Evolutionary conservation across 53 echinoderm and acorn worm genomes (phyloP), one percentile per base, ranked within the genome.

Genomic region (Patiria pectinifera): DNA sequence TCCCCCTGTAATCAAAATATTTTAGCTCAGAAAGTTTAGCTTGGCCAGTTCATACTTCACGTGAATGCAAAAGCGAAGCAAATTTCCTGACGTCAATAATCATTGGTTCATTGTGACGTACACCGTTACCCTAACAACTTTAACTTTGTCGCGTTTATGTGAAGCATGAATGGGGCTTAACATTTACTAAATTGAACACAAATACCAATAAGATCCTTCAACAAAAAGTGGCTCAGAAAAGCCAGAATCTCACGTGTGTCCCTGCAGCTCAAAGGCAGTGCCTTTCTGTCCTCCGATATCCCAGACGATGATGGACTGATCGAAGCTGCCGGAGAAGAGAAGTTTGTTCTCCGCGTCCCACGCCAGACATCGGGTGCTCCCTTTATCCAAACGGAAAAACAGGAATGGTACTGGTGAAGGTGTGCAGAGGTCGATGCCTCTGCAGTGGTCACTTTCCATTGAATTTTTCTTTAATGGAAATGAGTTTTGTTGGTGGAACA

Each of bases 291-390:
- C 99, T 0, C 99, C 99, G 47, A 99, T 99, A 83, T 99, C 99
- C 99, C 99, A 99, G 6, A 95, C 97, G 53, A 99, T 97, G 91
- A 99, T 99, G 7, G 97, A 97, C 87, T 99, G 99, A 80, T 99
- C 99, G 90, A 99, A 99, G 80, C 99, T 97, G 44, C 97, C 99
- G 26, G 99, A 99, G 87, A 99, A 99, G n/a, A 99, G 92, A 2
- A 99, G 92, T 48, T 96, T 93, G 46, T 93, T 96, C 84, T 92
- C 93, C 46, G 93, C 82, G 61, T 99, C 99, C 99, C 99, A 99
- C 35, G 94, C 83, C 83, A 99, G 61, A 44, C 97, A 95, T 75
- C 99, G 92, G 62, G 97, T 94, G 81, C 99, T 99, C n/a, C 99
- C 99, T 98, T 66, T 91, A 15, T 82, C 45, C 63, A 69, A 81